A percentile compares a stretch with the other conserved stretches of the same genome.
Conservation (phyloP, 2,888 invertebrate genomes). For the Diarsia brunnea region DNA sequence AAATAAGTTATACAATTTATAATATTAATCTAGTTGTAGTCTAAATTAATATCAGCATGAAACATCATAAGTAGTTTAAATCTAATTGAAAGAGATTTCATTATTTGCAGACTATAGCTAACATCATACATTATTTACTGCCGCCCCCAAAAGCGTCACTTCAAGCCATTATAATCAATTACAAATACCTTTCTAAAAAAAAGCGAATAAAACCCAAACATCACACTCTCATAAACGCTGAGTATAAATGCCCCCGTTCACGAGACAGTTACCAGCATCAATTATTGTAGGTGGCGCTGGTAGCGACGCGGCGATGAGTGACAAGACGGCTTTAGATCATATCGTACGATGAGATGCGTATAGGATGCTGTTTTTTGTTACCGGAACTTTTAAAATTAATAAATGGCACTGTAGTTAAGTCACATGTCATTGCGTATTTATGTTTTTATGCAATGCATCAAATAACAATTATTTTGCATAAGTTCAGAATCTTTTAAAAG, state of each 20-base stretch:
- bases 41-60: no score
- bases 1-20: no score
- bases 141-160: no score
- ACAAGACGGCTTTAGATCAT: slow-evolving; percentile 84
- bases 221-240: slow-evolving; percentile 63
- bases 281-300: slow-evolving; percentile 77
- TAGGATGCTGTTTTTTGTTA: slow-evolving; percentile 70
- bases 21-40: no score
- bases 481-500: background rate
- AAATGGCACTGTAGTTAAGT: no score
- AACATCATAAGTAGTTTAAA: no score
- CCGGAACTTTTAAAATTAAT: background rate
- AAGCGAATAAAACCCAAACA: slow-evolving; percentile 45
- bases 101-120: no score
- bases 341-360: slow-evolving; percentile 75
- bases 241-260: slow-evolving; percentile 72
- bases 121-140: no score
- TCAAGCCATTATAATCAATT: slow-evolving; percentile 38
- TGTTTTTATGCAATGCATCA: no score
- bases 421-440: no score
- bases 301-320: slow-evolving; percentile 81
- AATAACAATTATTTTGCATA: no score
- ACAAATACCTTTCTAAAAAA: slow-evolving; percentile 44
- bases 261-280: slow-evolving; percentile 75
- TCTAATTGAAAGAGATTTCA: no score